Evolutionary conservation across 1,140 invertebrate species (phyloP).

Genomic region (Leptinotarsa defecta): DNA sequence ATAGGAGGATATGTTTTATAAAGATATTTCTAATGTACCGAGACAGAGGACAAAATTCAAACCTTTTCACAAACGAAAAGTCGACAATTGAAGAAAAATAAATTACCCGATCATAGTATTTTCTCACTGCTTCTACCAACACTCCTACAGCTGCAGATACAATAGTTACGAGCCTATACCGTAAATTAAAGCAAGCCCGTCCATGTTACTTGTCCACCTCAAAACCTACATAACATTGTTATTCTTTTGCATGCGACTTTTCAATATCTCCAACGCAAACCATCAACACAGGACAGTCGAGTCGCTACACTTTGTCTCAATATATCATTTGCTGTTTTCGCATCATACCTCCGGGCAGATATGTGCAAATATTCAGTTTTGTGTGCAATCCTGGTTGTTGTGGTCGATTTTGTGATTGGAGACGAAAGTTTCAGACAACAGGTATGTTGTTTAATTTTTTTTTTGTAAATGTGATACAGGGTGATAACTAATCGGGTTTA

Average conservation of each 20-base stretch:
- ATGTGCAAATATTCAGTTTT: background rate
- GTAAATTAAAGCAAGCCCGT: background rate
- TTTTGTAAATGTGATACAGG: no score
- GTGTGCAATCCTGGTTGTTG: background rate
- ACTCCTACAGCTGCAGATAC: no score
- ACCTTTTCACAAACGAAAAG: no score
- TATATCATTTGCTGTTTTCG: background rate
- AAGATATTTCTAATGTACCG: no score
- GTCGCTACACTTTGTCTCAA: background rate
- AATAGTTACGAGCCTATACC: no score
- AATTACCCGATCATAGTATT: no score
- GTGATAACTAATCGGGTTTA: no score
- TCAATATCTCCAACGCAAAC: background rate
- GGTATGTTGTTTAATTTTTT: background rate
- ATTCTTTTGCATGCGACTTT: background rate
- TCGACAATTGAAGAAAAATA: no score
- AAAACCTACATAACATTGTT: background rate
- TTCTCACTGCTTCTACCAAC: no score
- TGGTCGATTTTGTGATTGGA: background rate
- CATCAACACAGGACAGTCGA: background rate
- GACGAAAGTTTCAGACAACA: background rate
- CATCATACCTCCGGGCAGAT: background rate
- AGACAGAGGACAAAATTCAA: no score
- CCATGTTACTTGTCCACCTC: background rate
- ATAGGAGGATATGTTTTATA: no score